These are phyloP conservation scores for Poecilia wingei DNA, from an alignment of 2,797 vertebrate species.

Conservation along the genomic window DNA sequence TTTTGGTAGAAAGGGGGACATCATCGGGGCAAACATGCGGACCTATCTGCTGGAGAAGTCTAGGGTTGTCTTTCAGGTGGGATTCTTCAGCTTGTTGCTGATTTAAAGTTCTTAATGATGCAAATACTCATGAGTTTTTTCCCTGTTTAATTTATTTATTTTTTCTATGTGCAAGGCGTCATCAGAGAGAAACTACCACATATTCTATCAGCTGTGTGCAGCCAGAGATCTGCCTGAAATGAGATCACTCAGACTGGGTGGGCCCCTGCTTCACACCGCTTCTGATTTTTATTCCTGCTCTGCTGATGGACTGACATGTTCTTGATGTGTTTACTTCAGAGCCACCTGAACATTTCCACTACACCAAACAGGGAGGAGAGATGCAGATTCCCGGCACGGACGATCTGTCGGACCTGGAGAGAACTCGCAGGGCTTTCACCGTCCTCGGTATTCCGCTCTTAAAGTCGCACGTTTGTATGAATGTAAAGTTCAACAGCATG, in stretches of 20 bases:
- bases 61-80: slow-evolving; percentile 85
- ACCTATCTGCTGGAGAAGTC: slow-evolving; percentile 88
- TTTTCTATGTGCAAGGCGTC: slow-evolving; percentile 59
- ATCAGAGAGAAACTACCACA: slow-evolving; percentile 85
- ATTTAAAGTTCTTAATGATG: neutral
- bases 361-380: slow-evolving; percentile 81
- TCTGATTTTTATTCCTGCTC: accelerated
- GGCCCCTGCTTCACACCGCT: slow-evolving; percentile 26
- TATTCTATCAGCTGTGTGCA: slow-evolving; percentile 88
- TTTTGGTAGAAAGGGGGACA: slow-evolving; percentile 78
- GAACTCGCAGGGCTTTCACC: slow-evolving; percentile 77
- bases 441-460: slow-evolving; percentile 74
- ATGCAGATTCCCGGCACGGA: slow-evolving; percentile 62
- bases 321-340: slow-evolving; percentile 56
- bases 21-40: slow-evolving; percentile 84
- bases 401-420: slow-evolving; percentile 78
- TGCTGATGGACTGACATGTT: neutral
- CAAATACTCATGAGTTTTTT: neutral
- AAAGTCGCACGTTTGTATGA: neutral
- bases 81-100: neutral
- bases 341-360: slow-evolving; percentile 78
- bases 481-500: neutral
- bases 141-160: neutral
- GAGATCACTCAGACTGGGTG: slow-evolving; percentile 79
- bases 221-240: slow-evolving; percentile 81